A percentile compares a stretch with the other conserved stretches of the same genome.
phyloP scores from a whole-genome alignment of 2,113 vertebrate species.

The Anarhynchus alexandrinus region DNA sequence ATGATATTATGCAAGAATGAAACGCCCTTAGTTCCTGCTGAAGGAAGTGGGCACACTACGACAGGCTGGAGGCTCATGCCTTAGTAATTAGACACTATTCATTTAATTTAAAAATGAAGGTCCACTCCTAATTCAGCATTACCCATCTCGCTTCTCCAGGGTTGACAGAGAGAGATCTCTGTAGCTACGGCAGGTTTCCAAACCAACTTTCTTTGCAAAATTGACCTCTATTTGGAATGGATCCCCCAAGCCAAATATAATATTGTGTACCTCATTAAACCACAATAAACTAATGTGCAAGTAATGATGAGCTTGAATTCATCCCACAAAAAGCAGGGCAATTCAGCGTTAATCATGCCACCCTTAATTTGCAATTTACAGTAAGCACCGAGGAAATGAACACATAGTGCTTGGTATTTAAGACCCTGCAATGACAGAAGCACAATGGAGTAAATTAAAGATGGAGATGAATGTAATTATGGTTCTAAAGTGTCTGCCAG shows the following conservation, averaged over 20 bases:
- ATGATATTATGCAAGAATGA: neutral
- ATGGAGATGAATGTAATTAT: neutral
- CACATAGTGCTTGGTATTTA: neutral
- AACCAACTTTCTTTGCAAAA: neutral
- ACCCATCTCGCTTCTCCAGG: neutral
- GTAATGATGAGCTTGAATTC: neutral
- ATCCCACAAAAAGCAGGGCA: neutral
- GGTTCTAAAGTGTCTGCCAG: slow-evolving; percentile 7
- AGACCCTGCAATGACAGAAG: slow-evolving; percentile 12
- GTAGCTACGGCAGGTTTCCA: neutral
- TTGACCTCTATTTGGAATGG: neutral
- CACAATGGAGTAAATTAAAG: neutral
- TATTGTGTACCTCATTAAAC: slow-evolving; percentile 1
- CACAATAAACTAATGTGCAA: neutral
- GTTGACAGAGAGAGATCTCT: neutral
- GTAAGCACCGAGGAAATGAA: neutral
- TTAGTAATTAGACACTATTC: neutral
- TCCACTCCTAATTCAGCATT: neutral
- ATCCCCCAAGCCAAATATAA: neutral
- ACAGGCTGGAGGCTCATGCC: neutral
- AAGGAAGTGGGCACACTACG: neutral
- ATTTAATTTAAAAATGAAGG: neutral
- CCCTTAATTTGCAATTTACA: neutral
- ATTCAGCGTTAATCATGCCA: neutral
- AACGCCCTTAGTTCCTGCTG: neutral